Percentiles rank a stretch among this genome's conserved stretches.
phyloP scores from a whole-genome alignment of 2,113 vertebrate genomes.

The Prochilodus magdalenae region DNA sequence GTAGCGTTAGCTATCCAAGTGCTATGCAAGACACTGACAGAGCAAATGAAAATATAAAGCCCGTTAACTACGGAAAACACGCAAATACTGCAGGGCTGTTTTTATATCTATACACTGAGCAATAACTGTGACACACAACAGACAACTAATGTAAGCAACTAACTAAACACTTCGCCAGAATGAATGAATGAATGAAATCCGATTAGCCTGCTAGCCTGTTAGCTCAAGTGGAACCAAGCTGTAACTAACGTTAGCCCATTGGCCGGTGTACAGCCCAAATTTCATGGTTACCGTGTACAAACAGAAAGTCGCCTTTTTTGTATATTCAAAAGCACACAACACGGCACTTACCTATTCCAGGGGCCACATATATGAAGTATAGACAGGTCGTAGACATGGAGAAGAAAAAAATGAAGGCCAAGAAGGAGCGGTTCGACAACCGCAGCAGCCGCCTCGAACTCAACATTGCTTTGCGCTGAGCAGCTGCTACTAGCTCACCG shows the following conservation, averaged over 20 bases:
- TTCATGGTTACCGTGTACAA: neutral
- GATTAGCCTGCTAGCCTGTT: constrained; percentile 42
- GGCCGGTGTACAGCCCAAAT: neutral
- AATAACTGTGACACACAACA: no score
- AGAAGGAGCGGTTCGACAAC: constrained; percentile 90
- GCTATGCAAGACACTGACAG: no score
- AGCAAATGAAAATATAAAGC: neutral
- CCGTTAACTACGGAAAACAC: no score
- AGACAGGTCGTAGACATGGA: constrained; percentile 94
- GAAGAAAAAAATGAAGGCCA: constrained; percentile 95
- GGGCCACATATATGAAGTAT: constrained; percentile 96
- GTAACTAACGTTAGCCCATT: neutral
- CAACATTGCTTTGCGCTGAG: constrained; percentile 75
- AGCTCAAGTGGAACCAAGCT: neutral
- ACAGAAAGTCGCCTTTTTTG: neutral
- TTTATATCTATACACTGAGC: no score
- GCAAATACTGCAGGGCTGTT: no score
- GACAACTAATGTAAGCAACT: neutral
- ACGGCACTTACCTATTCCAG: constrained; percentile 87
- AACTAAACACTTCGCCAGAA: neutral
- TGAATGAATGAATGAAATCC: constrained; percentile 19
- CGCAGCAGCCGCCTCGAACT: constrained; percentile 85
- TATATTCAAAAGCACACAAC: no score
- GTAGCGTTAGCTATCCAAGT: neutral
- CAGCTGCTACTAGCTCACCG: constrained; percentile 59